Conservation (phyloP, 2,888 invertebrate species). For the Plagodis pulveraria region DNA sequence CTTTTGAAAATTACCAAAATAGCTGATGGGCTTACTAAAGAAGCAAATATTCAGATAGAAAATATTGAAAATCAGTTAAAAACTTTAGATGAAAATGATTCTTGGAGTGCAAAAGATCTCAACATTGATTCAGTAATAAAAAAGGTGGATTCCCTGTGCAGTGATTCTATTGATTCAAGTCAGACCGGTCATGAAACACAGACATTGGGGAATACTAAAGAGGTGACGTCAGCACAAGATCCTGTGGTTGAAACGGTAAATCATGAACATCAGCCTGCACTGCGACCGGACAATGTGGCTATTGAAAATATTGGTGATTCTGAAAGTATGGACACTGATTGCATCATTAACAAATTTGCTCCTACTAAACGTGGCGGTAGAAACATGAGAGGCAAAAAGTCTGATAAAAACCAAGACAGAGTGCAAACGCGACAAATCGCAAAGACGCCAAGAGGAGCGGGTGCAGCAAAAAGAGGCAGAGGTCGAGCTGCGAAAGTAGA, state of each 20-base stretch:
- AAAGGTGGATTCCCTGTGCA: conserved; percentile 89
- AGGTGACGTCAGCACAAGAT: conserved; percentile 19
- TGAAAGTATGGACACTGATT: conserved; percentile 43
- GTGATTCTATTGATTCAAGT: conserved; percentile 59
- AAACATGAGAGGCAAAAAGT: conserved; percentile 70
- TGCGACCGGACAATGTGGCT: conserved; percentile 23
- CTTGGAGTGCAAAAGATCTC: conserved; percentile 91
- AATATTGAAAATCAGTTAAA: conserved; percentile 60
- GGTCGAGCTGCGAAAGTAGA: conserved; percentile 78
- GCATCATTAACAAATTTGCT: conserved; percentile 44
- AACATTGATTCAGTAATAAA: conserved; percentile 93
- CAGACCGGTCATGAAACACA: conserved; percentile 35
- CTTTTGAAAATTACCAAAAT: conserved; percentile 20
- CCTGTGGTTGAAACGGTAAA: conserved; percentile 19
- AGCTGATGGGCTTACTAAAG: conserved; percentile 16
- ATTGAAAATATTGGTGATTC: conserved; percentile 40
- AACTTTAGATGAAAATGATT: conserved; percentile 89
- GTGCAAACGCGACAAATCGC: conserved; percentile 78
- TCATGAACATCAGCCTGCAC: conserved; percentile 13
- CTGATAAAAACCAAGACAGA: conserved; percentile 67
- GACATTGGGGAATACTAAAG: conserved; percentile 25
- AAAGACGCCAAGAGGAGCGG: conserved; percentile 66
- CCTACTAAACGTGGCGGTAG: conserved; percentile 72
- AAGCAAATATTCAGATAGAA: conserved; percentile 21
- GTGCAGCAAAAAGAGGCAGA: conserved; percentile 74